Base-by-base conservation (phyloP, 2,888 invertebrate genomes). In the Xestia sexstrigata region DNA sequence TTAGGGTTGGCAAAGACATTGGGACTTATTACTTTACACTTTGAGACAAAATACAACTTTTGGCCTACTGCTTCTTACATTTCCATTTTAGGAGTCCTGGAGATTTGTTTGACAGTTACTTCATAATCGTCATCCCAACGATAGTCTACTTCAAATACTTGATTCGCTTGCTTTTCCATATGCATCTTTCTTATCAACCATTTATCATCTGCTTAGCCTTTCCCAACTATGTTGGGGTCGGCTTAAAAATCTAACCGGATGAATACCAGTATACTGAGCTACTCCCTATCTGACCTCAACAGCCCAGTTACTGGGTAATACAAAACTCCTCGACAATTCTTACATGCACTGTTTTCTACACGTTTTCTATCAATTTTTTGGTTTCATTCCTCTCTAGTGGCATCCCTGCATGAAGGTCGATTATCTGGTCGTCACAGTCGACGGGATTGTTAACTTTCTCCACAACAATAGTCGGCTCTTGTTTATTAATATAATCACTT, bases 381-480 rank as follows among this genome's bases (percentile, higher is more conserved):
- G 2, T 7, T n/a, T n/a, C 13, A 66, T 39, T 35, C 7, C 7
- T 26, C 23, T 78, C 26, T 2, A 30, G 62, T 72, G 78, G 6
- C 77, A 87, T 68, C 87, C 87, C 83, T 87, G 23, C 13, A 42
- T 49, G 85, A 91, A 91, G 91, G 86, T 88, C 85, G 87, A 85
- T 88, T 87, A 87, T 88, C 86, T 78, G 89, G 87, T 87, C 91
- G 93, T 93, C 93, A 93, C 93, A 92, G 90, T 88, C 89, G 90
- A 77, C 74, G 88, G 83, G 88, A 90, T 89, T 91, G 91, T 30
- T 7, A 87, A 91, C 93, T 93, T 93, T 93, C 93, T 86, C 93
- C 80, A 69, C 58, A 82, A 91, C 91, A 91, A 89, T 86, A 79
- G 81, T 63, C 76, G 35, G 73, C 42, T 87, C 87, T 83, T 88